These are phyloP conservation scores for Brevipalpus yothersi DNA, from an alignment of 1,140 invertebrate genomes.

Conservation along the genomic window DNA sequence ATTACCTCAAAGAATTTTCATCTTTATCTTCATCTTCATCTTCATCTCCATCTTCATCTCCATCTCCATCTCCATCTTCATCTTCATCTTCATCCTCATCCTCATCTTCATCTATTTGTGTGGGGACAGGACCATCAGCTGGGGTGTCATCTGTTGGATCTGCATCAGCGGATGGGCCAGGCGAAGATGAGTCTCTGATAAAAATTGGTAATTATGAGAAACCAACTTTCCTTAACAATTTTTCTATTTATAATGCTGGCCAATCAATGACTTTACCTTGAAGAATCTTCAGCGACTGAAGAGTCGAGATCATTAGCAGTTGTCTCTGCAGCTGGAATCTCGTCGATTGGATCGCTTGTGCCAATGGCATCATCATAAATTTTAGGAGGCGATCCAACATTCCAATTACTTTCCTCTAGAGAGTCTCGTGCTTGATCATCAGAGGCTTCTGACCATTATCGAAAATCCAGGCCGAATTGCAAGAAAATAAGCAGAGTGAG, in stretches of 20 bases:
- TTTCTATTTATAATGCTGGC: neutral
- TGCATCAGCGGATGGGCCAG: no score
- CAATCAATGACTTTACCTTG: neutral
- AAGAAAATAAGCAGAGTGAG: no score
- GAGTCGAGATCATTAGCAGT: neutral
- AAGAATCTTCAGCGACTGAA: neutral
- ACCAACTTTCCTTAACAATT: no score
- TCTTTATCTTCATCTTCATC: conserved; percentile 4
- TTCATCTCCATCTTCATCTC: conserved; percentile 8
- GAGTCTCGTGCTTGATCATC: conserved; percentile 17
- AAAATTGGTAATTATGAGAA: no score
- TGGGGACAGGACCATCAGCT: no score
- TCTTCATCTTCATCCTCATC: conserved; percentile 16
- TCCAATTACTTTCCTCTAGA: conserved; percentile 26
- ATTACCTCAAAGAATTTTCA: neutral
- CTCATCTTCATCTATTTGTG: neutral
- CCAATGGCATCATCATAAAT: conserved; percentile 26
- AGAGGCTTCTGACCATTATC: conserved; percentile 2
- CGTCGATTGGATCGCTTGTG: neutral
- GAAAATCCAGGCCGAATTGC: no score
- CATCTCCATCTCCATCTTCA: conserved; percentile 10
- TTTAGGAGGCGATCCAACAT: conserved; percentile 28
- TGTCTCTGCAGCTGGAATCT: neutral
- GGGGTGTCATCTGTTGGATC: no score
- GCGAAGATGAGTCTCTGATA: no score